phyloP scores from a whole-genome alignment of 2,797 vertebrate genomes.

The Phrynocephalus guinanensis region DNA sequence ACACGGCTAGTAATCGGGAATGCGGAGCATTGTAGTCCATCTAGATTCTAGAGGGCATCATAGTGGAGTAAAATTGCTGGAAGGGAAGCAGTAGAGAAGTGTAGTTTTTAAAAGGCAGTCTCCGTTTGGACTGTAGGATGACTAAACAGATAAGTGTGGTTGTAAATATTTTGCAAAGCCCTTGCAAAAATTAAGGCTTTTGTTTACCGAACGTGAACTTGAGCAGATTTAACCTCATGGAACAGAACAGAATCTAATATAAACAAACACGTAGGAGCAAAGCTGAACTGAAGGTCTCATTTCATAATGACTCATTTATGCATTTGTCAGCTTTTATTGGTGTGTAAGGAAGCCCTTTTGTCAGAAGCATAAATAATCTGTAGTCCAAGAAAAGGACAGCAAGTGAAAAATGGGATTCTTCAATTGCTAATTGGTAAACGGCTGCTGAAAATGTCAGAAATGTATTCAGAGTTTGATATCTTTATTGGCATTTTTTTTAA shows the following conservation, averaged over 20 bases:
- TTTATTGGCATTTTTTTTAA: not conserved
- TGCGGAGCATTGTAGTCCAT: not conserved
- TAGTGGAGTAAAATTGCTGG: not conserved
- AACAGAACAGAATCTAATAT: conserved; percentile 24
- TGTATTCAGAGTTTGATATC: not conserved
- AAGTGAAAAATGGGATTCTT: conserved; percentile 17
- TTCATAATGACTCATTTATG: conserved; percentile 18
- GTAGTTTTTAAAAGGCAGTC: not conserved
- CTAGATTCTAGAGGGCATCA: not conserved
- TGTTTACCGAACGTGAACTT: conserved; percentile 5
- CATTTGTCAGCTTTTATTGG: conserved; percentile 19
- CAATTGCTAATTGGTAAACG: conserved; percentile 2
- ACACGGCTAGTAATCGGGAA: not conserved
- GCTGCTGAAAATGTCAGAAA: not conserved
- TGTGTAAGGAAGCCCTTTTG: not conserved
- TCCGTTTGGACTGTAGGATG: not conserved
- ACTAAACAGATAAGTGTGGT: not conserved
- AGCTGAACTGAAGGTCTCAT: conserved; percentile 21
- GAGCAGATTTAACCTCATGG: conserved; percentile 1
- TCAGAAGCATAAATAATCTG: conserved; percentile 33
- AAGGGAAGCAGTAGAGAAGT: not conserved
- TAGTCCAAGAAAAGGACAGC: conserved; percentile 16
- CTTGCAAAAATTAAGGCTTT: not conserved
- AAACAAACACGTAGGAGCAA: conserved; percentile 29
- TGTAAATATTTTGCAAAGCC: conserved; percentile 7